Evolutionary conservation across 2,113 vertebrate species (phyloP).

Genomic region (Oncorhynchus masou): DNA sequence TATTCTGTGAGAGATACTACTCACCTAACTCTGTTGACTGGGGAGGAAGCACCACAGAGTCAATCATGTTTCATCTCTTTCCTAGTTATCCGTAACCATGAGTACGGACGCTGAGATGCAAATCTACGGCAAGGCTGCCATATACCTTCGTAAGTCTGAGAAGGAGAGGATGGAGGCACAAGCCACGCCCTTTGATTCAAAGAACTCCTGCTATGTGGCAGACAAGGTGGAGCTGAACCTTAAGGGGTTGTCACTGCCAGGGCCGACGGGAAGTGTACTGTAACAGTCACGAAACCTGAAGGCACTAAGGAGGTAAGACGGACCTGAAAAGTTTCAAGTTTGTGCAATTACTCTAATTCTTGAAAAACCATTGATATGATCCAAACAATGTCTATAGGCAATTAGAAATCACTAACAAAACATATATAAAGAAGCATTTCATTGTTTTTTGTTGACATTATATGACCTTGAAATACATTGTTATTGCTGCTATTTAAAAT

Average conservation of each 20-base stretch:
- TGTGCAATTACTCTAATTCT: not conserved
- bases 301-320: not conserved
- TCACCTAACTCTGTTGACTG: not conserved
- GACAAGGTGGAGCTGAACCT: slow-evolving; percentile 6
- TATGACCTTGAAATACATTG: too few species aligned
- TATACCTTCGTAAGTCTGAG: slow-evolving; percentile 76
- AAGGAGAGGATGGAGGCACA: slow-evolving; percentile 77
- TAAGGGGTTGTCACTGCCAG: not conserved
- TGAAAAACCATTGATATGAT: not conserved
- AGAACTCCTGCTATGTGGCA: slow-evolving; percentile 6
- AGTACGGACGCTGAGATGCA: slow-evolving; percentile 10
- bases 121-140: slow-evolving; percentile 71
- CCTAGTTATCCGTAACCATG: slow-evolving; percentile 5
- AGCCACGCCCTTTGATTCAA: slow-evolving; percentile 25
- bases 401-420: too few species aligned
- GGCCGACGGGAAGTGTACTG: not conserved
- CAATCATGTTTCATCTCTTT: not conserved
- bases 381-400: too few species aligned
- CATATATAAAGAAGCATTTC: too few species aligned
- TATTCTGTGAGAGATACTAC: not conserved
- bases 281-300: not conserved
- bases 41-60: not conserved
- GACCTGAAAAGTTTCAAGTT: not conserved
- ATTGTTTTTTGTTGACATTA: too few species aligned
- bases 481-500: too few species aligned